Evolutionary conservation across 2,797 vertebrate genomes (phyloP), one percentile per base, ranked within the genome.

Genomic region (Pitangus sulphuratus): DNA sequence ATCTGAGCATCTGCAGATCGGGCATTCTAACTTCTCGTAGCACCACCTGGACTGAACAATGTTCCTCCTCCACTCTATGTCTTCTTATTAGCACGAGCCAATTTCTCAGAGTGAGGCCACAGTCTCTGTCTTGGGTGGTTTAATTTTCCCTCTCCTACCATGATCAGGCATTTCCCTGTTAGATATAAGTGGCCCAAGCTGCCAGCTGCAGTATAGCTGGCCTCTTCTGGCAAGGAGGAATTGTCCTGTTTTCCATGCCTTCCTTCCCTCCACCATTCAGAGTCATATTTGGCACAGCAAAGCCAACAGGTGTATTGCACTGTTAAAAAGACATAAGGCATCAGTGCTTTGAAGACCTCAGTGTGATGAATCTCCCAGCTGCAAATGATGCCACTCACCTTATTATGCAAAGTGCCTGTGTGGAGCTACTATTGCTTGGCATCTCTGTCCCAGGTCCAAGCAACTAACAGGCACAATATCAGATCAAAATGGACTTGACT

Each of bases 131-230:
- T 93, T 45, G 2, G 30, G 64, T 60, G 65, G 33, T 66, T 86
- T 35, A 70, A 51, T 84, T 95, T 92, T 53, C 80, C 72, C 70
- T 89, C 47, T 83, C n/a, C 75, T 92, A 20, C 35, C 72, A 25
- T n/a, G 57, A 61, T 9, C 48, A 93, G 25, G 19, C 13, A 17
- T 75, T 96, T 95, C 87, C 57, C 88, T 93, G 15, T n/a, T n/a
- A 15, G n/a, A 22, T 80, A 64, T 15, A 79, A 87, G 76, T n/a
- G 51, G 53, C 87, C 70, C 80, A 91, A 94, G 72, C 81, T 94
- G 65, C 77, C 83, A 97, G 91, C 87, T 96, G 89, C 72, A 95
- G 21, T 66, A 90, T 61, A 93, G 94, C 66, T 85, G 72, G 47
- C 20, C 51, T 77, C 53, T 81, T 77, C 93, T 95, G 95, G 62